Base-by-base conservation (phyloP, 2,888 invertebrate genomes). In the Acanthoscelides obtectus region DNA sequence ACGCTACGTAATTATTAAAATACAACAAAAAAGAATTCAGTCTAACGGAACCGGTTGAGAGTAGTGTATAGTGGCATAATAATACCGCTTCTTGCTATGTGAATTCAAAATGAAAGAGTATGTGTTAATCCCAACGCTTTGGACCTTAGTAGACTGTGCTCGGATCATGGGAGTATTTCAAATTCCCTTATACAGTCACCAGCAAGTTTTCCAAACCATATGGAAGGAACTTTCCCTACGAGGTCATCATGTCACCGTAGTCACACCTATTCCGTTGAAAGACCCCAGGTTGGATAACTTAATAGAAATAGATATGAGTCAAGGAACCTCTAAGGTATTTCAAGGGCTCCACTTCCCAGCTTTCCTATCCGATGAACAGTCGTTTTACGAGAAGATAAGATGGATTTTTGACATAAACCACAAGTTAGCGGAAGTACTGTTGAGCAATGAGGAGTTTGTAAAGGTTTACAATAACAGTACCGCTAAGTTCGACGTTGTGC, bases 221-320 rank as follows among this genome's bases (percentile, higher is more conserved):
- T 79, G 79, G 80, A 77, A 72, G 71, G 77, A 76, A 73, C 70
- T 80, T 6, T 77, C 79, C 8, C 72, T 77, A 70, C 74, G 75
- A 70, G 80, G 80, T 8, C 79, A 80, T 22, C 19, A 77, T 22
- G 76, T 80, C 0, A 78, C 76, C 17, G 77, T 77, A 0, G 71
- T 79, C 22, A 77, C 79, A 2, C 75, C 80, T 0, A 74, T 79
- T 72, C 76, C 77, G 20, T 70, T 80, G 17, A 75, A 75, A 0
- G 78, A 79, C 67, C 66, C 74, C 8, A 69, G 8, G 12, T 22
- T 83, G 70, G 74, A 74, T 4, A 83, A 83, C 72, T 71, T 83
- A 22, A 83, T 81, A 0, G 83, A 83, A 79, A 82, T 83, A 20
- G 80, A 82, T 70, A 76, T 81, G 4, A 75, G 73, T 19, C 72